These are phyloP conservation scores for Ylistrum balloti DNA, from an alignment of 1,140 invertebrate species.

Conservation along the genomic window DNA sequence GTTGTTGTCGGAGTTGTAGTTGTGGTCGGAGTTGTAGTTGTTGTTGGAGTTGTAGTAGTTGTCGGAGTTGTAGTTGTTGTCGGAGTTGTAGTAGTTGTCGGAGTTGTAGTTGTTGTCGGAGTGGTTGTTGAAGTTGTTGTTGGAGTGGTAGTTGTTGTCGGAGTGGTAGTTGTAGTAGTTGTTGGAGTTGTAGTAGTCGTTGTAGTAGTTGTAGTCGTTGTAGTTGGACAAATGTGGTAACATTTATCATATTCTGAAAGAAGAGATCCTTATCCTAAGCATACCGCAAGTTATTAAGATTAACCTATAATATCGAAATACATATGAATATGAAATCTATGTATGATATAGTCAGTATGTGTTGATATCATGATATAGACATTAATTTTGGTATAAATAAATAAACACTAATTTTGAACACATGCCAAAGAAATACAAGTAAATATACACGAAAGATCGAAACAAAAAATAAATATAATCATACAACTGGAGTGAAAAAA, in stretches of 20 bases:
- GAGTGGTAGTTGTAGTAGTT: not conserved
- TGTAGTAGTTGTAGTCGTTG: not conserved
- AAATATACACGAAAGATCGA: not conserved
- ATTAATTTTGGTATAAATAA: too few species aligned
- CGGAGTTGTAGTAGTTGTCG: not conserved
- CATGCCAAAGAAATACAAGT: too few species aligned
- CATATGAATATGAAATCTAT: too few species aligned
- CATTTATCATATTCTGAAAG: slow-evolving; percentile 4
- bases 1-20: not conserved
- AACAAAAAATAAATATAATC: not conserved
- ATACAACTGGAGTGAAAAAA: not conserved
- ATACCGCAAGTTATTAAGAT: too few species aligned
- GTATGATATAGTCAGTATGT: too few species aligned
- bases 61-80: not conserved
- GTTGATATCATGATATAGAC: too few species aligned
- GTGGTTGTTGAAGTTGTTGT: not conserved
- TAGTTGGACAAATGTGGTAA: not conserved
- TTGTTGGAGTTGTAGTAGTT: not conserved
- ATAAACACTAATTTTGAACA: too few species aligned
- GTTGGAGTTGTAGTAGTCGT: not conserved
- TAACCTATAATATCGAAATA: too few species aligned
- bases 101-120: not conserved
- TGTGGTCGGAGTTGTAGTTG: not conserved
- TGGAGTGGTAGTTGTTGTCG: not conserved
- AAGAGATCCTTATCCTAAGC: too few species aligned